Percentiles rank a stretch among this genome's conserved stretches.
These are phyloP conservation scores for Alloscopus bannaensis DNA, from an alignment of 2,888 invertebrate genomes.

Conservation along the genomic window DNA sequence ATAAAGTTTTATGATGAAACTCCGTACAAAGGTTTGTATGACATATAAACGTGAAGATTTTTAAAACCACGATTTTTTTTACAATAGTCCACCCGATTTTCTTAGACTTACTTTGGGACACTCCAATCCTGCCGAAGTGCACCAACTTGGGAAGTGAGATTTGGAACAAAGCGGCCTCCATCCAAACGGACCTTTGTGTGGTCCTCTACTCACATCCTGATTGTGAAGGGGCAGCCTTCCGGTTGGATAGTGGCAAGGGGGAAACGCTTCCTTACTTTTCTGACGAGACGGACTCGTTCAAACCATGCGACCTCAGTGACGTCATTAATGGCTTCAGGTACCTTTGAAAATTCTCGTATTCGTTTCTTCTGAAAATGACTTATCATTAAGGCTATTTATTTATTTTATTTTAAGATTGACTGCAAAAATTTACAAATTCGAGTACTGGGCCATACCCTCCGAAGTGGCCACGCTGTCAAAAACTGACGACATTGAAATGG, in stretches of 20 bases:
- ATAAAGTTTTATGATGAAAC: neutral
- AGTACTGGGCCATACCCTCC: neutral
- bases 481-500: neutral
- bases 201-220: conserved; percentile 7
- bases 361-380: neutral
- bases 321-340: neutral
- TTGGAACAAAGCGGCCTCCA: conserved; percentile 6
- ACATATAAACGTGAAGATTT: too few species aligned
- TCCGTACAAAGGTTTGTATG: too few species aligned
- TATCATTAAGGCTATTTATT: neutral
- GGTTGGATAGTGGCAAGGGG: neutral
- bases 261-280: neutral
- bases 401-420: neutral
- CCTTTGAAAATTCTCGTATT: neutral
- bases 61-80: too few species aligned
- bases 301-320: neutral
- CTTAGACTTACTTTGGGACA: neutral
- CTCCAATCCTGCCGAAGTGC: neutral
- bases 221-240: neutral
- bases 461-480: too few species aligned
- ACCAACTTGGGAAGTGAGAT: neutral
- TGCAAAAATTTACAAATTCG: neutral
- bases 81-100: too few species aligned
- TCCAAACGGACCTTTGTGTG: neutral
- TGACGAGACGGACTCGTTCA: conserved; percentile 2